Evolutionary conservation across 2,888 invertebrate species (phyloP).

Genomic region (Melieria omissa): DNA sequence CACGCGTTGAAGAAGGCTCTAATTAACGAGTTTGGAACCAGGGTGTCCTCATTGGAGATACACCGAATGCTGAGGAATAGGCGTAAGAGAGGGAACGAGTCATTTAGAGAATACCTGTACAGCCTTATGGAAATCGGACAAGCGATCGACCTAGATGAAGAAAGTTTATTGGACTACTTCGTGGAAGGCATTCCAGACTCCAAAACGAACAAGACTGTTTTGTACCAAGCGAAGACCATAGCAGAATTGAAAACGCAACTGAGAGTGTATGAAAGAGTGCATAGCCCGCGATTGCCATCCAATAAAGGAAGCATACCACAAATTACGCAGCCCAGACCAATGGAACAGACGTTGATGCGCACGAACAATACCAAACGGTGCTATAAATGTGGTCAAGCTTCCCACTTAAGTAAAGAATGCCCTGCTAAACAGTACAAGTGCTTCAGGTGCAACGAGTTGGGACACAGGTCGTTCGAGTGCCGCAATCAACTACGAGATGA

Average conservation of each 20-base stretch:
- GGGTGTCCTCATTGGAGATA: background rate
- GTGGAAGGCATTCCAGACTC: background rate
- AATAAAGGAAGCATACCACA: no score
- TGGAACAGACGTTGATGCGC: no score
- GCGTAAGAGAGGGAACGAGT: background rate
- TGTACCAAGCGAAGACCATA: background rate
- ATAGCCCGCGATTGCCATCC: no score
- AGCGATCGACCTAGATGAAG: background rate
- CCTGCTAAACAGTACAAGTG: constrained; percentile 3
- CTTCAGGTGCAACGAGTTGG: constrained; percentile 12
- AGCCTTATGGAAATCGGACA: background rate
- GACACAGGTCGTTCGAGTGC: constrained; percentile 23
- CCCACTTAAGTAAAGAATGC: no score
- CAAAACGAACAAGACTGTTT: background rate
- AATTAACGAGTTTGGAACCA: background rate
- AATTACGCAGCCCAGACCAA: no score
- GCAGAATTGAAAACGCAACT: background rate
- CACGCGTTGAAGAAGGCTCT: background rate
- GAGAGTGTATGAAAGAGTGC: background rate
- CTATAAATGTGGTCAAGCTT: no score
- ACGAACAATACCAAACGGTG: no score
- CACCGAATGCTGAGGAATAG: background rate
- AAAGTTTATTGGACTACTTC: background rate
- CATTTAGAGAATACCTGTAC: background rate
- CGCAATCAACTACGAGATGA: background rate